Percentiles rank a stretch among this genome's conserved stretches.
These are phyloP conservation scores for Bursaphelenchus okinawaensis DNA, from an alignment of 2,888 invertebrate species.

Conservation along the genomic window DNA sequence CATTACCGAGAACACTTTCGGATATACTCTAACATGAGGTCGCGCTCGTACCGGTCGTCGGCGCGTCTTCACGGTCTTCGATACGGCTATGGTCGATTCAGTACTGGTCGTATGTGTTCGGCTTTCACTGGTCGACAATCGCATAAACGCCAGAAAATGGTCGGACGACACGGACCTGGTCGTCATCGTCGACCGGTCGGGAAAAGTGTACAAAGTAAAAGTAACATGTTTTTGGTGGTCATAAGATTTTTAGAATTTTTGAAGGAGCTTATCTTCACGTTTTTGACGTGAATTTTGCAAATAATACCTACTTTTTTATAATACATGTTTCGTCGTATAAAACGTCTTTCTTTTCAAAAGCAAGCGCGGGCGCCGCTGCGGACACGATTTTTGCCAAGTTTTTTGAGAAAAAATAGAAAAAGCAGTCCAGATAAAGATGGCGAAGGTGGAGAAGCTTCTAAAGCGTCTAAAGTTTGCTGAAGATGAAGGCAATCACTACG, in stretches of 20 bases:
- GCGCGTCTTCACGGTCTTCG: background rate
- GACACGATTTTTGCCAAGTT: background rate
- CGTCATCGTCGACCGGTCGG: background rate
- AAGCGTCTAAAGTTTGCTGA: slow-evolving; percentile 21
- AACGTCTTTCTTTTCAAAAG: background rate
- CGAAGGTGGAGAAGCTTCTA: slow-evolving; percentile 21
- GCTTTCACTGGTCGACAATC: background rate
- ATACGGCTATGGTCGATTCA: background rate
- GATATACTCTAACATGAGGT: background rate
- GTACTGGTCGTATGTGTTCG: background rate
- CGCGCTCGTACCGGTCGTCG: background rate
- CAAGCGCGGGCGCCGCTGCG: background rate
- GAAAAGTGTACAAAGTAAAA: too few species aligned
- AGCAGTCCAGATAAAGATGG: slow-evolving; percentile 1
- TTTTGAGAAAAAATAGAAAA: background rate
- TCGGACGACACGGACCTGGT: background rate
- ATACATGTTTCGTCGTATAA: background rate
- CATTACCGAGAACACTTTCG: background rate
- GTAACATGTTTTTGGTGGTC: background rate
- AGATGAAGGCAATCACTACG: slow-evolving; percentile 40
- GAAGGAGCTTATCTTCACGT: too few species aligned
- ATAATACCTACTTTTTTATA: background rate
- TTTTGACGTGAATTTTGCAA: too few species aligned
- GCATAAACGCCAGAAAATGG: background rate
- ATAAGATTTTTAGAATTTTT: background rate